Evolutionary conservation across 2,888 invertebrate species (phyloP).

Genomic region (Urechis unicinctus): DNA sequence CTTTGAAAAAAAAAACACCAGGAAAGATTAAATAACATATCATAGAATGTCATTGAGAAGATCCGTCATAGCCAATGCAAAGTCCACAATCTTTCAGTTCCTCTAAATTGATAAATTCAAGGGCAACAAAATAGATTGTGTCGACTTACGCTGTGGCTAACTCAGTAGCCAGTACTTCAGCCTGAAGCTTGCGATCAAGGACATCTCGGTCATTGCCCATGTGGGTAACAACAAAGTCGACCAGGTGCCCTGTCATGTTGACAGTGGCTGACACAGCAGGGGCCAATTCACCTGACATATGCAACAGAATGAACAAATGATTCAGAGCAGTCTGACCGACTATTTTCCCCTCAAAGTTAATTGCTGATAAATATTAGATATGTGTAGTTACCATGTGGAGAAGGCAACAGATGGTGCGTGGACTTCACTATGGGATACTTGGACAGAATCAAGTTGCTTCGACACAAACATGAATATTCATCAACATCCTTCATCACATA

Average conservation of each 20-base stretch:
- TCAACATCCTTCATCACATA: neutral
- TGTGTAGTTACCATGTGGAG: conserved; percentile 42
- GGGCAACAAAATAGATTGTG: too few species aligned
- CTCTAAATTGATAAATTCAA: neutral
- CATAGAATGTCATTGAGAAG: neutral
- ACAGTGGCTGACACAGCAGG: conserved; percentile 49
- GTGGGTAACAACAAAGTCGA: conserved; percentile 50
- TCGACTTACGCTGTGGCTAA: conserved; percentile 31
- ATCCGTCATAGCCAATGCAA: neutral
- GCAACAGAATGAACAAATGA: neutral
- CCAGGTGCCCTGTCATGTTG: conserved; percentile 41
- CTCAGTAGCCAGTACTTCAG: conserved; percentile 39
- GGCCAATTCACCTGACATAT: conserved; percentile 44
- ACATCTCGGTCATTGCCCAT: conserved; percentile 51
- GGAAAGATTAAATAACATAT: neutral
- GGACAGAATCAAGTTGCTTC: conserved; percentile 47
- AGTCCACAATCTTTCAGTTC: neutral
- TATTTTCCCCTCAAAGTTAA: neutral
- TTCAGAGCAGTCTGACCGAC: neutral
- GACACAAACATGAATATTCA: conserved; percentile 13
- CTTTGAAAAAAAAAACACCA: conserved; percentile 20
- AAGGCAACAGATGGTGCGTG: conserved; percentile 48
- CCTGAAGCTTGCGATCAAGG: conserved; percentile 48
- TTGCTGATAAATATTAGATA: too few species aligned
- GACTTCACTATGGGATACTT: conserved; percentile 50